These are phyloP conservation scores for Trichomalopsis sarcophagae DNA, from an alignment of 1,140 invertebrate genomes.

Conservation along the genomic window DNA sequence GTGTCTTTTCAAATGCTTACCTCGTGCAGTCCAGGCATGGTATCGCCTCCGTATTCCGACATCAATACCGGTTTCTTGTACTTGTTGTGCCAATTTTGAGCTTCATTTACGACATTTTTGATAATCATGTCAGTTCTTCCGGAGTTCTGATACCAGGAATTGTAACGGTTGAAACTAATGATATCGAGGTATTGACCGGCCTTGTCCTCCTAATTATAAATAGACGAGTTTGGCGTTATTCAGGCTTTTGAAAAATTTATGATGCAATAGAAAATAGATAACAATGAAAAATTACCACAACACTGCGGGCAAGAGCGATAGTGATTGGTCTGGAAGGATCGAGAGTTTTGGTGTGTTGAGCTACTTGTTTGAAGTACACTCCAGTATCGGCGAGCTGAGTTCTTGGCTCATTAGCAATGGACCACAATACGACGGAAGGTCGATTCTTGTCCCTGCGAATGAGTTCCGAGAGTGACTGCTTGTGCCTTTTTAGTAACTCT, in stretches of 20 bases:
- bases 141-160: slow-evolving; percentile 92
- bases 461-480: slow-evolving; percentile 88
- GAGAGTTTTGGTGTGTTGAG: slow-evolving; percentile 80
- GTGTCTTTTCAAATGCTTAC: slow-evolving; percentile 52
- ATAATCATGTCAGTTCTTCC: slow-evolving; percentile 88
- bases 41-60: slow-evolving; percentile 96
- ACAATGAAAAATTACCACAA: slow-evolving; percentile 55
- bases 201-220: slow-evolving; percentile 64
- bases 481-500: slow-evolving; percentile 85
- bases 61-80: slow-evolving; percentile 94
- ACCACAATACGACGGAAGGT: slow-evolving; percentile 97
- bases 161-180: slow-evolving; percentile 96
- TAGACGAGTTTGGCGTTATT: neutral
- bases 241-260: too few species aligned
- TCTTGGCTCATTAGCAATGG: slow-evolving; percentile 94
- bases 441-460: slow-evolving; percentile 94
- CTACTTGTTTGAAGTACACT: slow-evolving; percentile 90
- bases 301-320: slow-evolving; percentile 77
- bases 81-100: slow-evolving; percentile 85
- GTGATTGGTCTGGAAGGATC: slow-evolving; percentile 89
- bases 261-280: too few species aligned
- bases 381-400: slow-evolving; percentile 81
- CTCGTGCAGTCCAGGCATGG: slow-evolving; percentile 89
- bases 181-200: slow-evolving; percentile 83
- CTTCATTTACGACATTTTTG: slow-evolving; percentile 84